Evolutionary conservation across 1,140 invertebrate genomes (phyloP).

Genomic region (Luehdorfia chinensis): DNA sequence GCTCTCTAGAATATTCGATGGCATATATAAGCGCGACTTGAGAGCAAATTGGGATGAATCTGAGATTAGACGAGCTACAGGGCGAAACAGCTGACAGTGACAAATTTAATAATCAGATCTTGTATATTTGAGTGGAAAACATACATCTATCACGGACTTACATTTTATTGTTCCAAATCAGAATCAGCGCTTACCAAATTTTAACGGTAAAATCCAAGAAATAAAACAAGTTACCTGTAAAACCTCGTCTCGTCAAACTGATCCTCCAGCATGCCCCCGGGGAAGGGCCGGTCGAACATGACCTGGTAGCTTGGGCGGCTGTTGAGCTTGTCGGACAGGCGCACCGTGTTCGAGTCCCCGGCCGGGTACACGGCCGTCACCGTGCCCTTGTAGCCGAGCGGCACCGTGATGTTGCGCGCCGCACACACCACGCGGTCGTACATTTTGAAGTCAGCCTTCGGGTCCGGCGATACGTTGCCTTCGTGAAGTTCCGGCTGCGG

Average conservation of each 20-base stretch:
- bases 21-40: no score
- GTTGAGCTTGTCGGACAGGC: slow-evolving; percentile 60
- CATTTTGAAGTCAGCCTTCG: slow-evolving; percentile 80
- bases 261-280: slow-evolving; percentile 80
- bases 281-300: slow-evolving; percentile 87
- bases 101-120: no score
- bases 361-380: slow-evolving; percentile 83
- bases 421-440: slow-evolving; percentile 92
- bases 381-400: slow-evolving; percentile 89
- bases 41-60: no score
- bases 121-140: no score
- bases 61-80: no score
- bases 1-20: no score
- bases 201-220: no score
- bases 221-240: slow-evolving; percentile 61
- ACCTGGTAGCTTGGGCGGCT: slow-evolving; percentile 82
- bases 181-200: no score
- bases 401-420: slow-evolving; percentile 85
- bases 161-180: no score
- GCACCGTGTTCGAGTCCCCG: slow-evolving; percentile 66
- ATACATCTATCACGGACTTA: no score
- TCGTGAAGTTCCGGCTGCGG: slow-evolving; percentile 75
- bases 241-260: slow-evolving; percentile 72
- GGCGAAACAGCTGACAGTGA: no score
- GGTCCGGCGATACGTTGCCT: slow-evolving; percentile 81